Evolutionary conservation across 2,113 vertebrate species (phyloP), one percentile per base, ranked within the genome.

Genomic region (Microcebus murinus): DNA sequence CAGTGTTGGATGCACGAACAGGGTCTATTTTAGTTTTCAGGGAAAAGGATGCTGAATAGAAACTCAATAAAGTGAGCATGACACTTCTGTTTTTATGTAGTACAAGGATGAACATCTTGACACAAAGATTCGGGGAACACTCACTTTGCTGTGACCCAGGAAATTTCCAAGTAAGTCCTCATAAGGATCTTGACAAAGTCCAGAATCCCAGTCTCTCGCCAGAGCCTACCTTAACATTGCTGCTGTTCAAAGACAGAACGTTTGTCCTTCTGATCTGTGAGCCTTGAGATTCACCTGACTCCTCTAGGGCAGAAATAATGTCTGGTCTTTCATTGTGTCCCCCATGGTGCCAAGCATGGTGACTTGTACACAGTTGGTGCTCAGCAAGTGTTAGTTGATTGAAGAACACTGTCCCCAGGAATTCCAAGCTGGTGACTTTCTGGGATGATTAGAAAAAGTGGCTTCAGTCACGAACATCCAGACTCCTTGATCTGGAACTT

Each of bases 1-100:
- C 29, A 6, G 25, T 29, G 8, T 6, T 42, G 39, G n/a, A 4
- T 31, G 3, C 10, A 9, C 3, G 48, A 36, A 0, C 3, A 20
- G 34, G 27, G 9, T 57, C 39, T 15, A 0, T 68, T 48, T 67
- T 15, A 45, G 29, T 17, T 27, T 45, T 70, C 52, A 50, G 52
- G 25, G 59, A 67, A 31, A 93, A 65, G 59, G 48, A 50, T 68
- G 12, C 31, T 31, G 42, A 57, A 55, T 8, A 70, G 55, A 87
- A 91, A 31, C 21, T n/a, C 21, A 82, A 39, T n/a, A 48, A 59
- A 36, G 4, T 65, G 13, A 9, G 10, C 6, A 4, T 3, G 23
- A 65, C 63, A 29, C 65, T 15, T 21, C 25, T 88, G 61, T 7
- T 45, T 48, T 74, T 70, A 71, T 50, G 23, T 57, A 82, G 14